Base-by-base conservation (phyloP, 2,113 vertebrate species). In the Lepidothrix coronata region DNA sequence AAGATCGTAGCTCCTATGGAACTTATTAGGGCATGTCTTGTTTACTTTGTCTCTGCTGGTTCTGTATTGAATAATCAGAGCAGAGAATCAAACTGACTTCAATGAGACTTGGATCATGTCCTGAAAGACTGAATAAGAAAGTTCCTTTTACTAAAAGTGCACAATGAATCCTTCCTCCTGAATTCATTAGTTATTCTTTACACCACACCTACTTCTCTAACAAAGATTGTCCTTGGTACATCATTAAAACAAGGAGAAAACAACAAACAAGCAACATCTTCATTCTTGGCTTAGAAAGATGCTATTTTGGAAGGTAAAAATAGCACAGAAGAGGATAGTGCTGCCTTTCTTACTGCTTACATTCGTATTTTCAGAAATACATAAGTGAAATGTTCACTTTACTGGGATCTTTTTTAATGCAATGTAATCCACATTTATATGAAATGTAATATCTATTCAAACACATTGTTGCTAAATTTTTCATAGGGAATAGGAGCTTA, bases 41-140 rank as follows among this genome's bases (percentile, higher is more conserved):
- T 95, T 96, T 95, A 77, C 63, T 95, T 93, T 91, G 66, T 95
- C 54, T 94, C 74, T 94, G 49, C 58, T 83, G 71, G 85, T 85
- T 88, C 51, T 59, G 43, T 93, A 88, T 67, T 88, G 87, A 96
- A 85, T 86, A 93, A 91, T 86, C 88, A 88, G 83, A 77, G 78
- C 54, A 83, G 84, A 88, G 88, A 94, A 85, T 91, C 88, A 85
- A 76, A 86, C 76, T 86, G 48, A 90, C 72, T 94, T 95, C 78
- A 90, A 9, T 86, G 57, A 87, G 62, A 79, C 58, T 91, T 95
- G 77, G 59, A 91, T 59, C 6, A 6, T 41, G 54, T 94, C 87
- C 78, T 95, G 79, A 94, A 90, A 87, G 58, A 57, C 86, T 88
- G 91, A 91, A 79, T 81, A 94, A 82, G 52, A 97, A 94, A 39